Evolutionary conservation across 2,888 invertebrate species (phyloP).

Genomic region (Chydorus sphaericus): DNA sequence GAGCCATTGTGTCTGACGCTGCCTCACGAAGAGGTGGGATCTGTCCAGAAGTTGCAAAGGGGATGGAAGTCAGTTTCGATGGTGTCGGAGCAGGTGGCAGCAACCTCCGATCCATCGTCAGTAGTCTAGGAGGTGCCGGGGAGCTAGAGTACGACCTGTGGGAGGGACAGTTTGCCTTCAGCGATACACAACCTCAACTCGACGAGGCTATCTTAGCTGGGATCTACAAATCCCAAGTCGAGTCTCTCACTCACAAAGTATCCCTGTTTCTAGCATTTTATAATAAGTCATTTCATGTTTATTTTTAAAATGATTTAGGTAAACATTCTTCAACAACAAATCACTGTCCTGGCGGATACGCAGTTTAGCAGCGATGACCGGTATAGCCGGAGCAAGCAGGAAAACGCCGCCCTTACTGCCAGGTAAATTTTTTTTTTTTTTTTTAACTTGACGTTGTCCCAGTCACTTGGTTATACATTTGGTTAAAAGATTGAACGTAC

Average conservation of each 20-base stretch:
- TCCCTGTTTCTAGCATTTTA: no score
- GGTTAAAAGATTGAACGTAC: no score
- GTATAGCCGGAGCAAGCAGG: conserved; percentile 76
- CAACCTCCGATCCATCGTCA: background rate
- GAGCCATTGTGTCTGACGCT: no score
- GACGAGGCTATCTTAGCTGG: background rate
- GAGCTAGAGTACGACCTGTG: conserved; percentile 74
- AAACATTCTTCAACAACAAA: conserved; percentile 81
- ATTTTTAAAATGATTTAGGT: conserved; percentile 43
- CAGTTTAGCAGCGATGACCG: conserved; percentile 75
- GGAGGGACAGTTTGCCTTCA: conserved; percentile 56
- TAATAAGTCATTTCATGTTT: background rate
- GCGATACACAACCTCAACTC: background rate
- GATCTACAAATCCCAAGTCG: background rate
- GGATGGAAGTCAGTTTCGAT: no score
- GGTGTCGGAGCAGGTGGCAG: no score
- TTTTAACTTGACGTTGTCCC: background rate
- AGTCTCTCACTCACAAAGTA: conserved; percentile 3
- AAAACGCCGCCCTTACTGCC: conserved; percentile 80
- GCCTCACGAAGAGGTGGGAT: no score
- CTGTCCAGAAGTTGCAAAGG: no score
- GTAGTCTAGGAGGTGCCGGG: conserved; percentile 14
- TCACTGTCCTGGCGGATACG: conserved; percentile 73
- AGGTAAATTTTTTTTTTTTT: conserved; percentile 25
- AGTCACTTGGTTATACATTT: no score